phyloP scores from a whole-genome alignment of 2,113 vertebrate genomes.

The Macheiramphus alcinus region DNA sequence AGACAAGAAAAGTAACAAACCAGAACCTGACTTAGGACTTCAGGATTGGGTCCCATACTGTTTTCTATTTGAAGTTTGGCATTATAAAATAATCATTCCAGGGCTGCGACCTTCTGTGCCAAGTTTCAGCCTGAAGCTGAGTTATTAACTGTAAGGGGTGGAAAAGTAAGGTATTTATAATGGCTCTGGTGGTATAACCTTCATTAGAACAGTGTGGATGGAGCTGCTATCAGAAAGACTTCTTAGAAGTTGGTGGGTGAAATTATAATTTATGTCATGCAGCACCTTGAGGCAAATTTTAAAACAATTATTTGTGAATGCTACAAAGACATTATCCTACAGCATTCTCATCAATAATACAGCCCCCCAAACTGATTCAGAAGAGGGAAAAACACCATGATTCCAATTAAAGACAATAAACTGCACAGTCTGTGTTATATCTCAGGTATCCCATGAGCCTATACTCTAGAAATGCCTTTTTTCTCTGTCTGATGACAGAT shows the following conservation, averaged over 20 bases:
- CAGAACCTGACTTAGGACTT: background rate
- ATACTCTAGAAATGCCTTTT: background rate
- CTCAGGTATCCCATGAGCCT: constrained; percentile 10
- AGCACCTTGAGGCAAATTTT: constrained; percentile 59
- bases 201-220: background rate
- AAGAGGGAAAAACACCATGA: background rate
- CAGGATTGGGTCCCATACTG: background rate
- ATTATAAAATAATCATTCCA: constrained; percentile 10
- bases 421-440: background rate
- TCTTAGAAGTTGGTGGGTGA: constrained; percentile 3
- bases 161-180: constrained; percentile 16
- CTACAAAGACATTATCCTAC: constrained; percentile 41
- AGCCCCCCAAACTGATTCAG: background rate
- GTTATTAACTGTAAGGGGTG: constrained; percentile 27
- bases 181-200: background rate
- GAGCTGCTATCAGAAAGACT: background rate
- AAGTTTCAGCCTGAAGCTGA: constrained; percentile 28
- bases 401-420: constrained; percentile 50
- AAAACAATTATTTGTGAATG: constrained; percentile 67
- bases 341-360: constrained; percentile 41
- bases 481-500: background rate
- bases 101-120: background rate
- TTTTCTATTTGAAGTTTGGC: background rate
- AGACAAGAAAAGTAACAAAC: background rate
- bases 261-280: constrained; percentile 47